Base-by-base conservation (phyloP, 2,113 vertebrate species). In the Microcebus griseorufus region DNA sequence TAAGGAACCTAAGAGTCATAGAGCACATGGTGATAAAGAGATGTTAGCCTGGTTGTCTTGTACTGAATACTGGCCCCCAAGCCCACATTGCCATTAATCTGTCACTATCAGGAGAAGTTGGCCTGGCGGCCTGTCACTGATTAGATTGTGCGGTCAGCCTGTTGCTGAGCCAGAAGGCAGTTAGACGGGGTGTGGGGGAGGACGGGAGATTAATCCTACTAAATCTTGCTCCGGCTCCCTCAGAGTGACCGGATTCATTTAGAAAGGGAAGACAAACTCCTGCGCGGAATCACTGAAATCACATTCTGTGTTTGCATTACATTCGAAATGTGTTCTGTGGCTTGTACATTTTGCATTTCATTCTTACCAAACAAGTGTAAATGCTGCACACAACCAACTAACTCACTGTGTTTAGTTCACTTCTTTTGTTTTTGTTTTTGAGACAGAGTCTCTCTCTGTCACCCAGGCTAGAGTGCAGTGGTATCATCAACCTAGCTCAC, bases 11-110 rank as follows among this genome's bases (percentile, higher is more conserved):
- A 95, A 97, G 97, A 98, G 88, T 98, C 97, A 82, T 9, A 65
- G 87, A 95, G 96, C 96, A 97, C 69, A 83, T 51, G 84, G 80
- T 89, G 96, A 98, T 98, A 98, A 98, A 98, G 95, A 98, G 98
- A 97, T 97, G 97, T 98, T 98, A 95, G 91, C 97, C 97, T 94
- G 42, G 60, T 86, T 98, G 94, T 64, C 67, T 96, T 97, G 93
- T 95, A 97, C 96, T 62, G 48, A 90, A 90, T 94, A 94, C 87
- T 64, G 70, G 70, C 34, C 64, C 82, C 58, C 70, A 58, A 48
- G 84, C 20, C 73, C 83, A 37, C 20, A 3, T 45, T 65, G 62
- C 90, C 93, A 37, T 84, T 93, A 51, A 81, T 82, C 79, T 12
- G 8, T 92, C 97, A 55, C 80, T 82, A 96, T 95, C 92, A 92